Percentiles rank a stretch among this genome's conserved stretches.
phyloP scores from a whole-genome alignment of 2,888 invertebrate species.

The Melieria crassipennis region DNA sequence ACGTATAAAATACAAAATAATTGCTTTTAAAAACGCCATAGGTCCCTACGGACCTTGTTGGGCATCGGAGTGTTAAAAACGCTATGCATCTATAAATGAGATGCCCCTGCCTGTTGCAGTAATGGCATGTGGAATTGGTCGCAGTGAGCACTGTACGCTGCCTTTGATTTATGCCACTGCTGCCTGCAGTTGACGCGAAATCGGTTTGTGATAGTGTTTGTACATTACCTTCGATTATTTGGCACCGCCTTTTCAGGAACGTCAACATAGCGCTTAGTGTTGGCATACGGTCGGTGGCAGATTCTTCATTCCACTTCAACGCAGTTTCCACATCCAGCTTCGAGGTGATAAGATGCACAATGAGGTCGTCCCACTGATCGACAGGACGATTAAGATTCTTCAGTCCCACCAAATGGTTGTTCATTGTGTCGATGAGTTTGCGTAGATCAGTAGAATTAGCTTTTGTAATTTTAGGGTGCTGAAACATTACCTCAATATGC shows the following conservation, averaged over 20 bases:
- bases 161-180: slow-evolving; percentile 23
- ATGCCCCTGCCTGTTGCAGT: slow-evolving; percentile 25
- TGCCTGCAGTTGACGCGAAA: neutral
- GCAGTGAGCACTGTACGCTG: slow-evolving; percentile 14
- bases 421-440: slow-evolving; percentile 38
- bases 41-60: no score
- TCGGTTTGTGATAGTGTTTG: slow-evolving; percentile 19
- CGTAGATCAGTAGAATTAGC: slow-evolving; percentile 33
- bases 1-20: no score
- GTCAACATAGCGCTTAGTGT: slow-evolving; percentile 29
- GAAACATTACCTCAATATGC: slow-evolving; percentile 34
- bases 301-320: slow-evolving; percentile 32
- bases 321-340: slow-evolving; percentile 35
- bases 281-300: slow-evolving; percentile 27
- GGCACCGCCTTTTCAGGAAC: slow-evolving; percentile 34
- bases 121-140: slow-evolving; percentile 29
- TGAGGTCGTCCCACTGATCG: slow-evolving; percentile 33
- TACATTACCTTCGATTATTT: slow-evolving; percentile 39
- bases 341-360: slow-evolving; percentile 30
- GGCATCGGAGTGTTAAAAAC: no score
- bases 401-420: slow-evolving; percentile 36
- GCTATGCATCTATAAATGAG: slow-evolving; percentile 31
- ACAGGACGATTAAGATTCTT: slow-evolving; percentile 35
- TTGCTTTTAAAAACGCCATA: no score
- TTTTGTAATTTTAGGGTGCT: slow-evolving; percentile 29